These are phyloP conservation scores for Axea sp. DNA, from an alignment of 2,888 invertebrate species.

Conservation along the genomic window DNA sequence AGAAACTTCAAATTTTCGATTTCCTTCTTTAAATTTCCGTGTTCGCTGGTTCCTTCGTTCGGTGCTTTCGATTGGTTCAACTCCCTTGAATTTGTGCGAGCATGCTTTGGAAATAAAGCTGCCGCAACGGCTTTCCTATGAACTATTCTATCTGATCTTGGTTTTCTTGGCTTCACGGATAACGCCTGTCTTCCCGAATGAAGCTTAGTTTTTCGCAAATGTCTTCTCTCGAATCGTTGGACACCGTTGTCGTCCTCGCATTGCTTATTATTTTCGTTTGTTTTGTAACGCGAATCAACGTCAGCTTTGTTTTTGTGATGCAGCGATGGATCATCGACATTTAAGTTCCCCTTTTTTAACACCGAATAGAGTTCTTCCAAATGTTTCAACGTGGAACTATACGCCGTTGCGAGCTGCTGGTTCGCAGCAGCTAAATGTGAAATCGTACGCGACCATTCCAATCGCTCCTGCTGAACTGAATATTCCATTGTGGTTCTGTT, in stretches of 20 bases:
- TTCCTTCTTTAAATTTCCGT: conserved; percentile 54
- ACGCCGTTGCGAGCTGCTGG: conserved; percentile 74
- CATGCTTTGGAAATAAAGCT: not conserved
- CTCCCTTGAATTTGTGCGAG: not conserved
- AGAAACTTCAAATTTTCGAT: conserved; percentile 65
- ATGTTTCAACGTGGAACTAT: conserved; percentile 71
- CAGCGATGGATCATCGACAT: too few species aligned
- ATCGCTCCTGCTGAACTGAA: conserved; percentile 66
- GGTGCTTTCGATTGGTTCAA: not conserved
- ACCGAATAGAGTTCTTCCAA: conserved; percentile 72
- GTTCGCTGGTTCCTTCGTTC: not conserved
- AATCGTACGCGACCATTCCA: conserved; percentile 74
- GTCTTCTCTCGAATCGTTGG: conserved; percentile 8
- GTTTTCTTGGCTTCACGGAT: conserved; percentile 10
- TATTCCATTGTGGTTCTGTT: conserved; percentile 52
- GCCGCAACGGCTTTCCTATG: conserved; percentile 16
- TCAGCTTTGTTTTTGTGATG: not conserved
- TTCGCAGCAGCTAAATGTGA: conserved; percentile 76
- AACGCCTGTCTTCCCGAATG: conserved; percentile 6
- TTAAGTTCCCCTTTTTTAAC: conserved; percentile 60
- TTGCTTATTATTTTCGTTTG: conserved; percentile 17
- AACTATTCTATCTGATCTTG: conserved; percentile 14
- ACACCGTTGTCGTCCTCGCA: conserved; percentile 17
- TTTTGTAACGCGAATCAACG: not conserved
- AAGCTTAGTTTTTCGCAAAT: conserved; percentile 4